A percentile compares a stretch with the other conserved stretches of the same genome.
Conservation (phyloP, 2,113 vertebrate genomes). For the Kobus ellipsiprymnus region DNA sequence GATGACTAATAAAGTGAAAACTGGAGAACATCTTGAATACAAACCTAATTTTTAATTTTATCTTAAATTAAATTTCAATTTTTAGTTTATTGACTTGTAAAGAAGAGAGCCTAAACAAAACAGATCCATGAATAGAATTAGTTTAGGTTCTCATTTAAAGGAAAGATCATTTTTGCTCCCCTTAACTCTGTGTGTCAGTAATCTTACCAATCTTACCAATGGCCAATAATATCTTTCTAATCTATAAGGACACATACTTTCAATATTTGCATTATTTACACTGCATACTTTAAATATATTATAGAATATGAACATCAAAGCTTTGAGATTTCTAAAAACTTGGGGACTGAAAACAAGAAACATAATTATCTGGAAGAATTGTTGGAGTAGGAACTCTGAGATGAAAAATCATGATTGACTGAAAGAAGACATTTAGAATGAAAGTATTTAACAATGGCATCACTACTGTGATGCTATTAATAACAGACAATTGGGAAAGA, state of each 20-base stretch:
- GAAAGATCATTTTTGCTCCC: not conserved
- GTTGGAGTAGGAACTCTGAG: not conserved
- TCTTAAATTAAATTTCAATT: not conserved
- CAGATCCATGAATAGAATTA: not conserved
- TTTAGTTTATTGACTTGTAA: not conserved
- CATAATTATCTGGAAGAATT: constrained; percentile 25
- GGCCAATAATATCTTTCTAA: not conserved
- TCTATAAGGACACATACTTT: not conserved
- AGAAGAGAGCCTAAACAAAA: not conserved
- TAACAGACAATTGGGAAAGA: constrained; percentile 69
- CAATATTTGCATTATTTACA: not conserved
- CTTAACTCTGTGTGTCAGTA: not conserved
- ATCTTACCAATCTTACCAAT: not conserved
- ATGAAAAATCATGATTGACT: constrained; percentile 47
- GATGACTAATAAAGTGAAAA: not conserved
- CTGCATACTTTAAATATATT: not conserved
- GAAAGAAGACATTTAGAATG: constrained; percentile 42
- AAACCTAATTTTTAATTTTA: not conserved
- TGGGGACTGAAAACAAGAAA: not conserved
- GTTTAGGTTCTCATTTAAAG: not conserved
- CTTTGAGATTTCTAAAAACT: not conserved
- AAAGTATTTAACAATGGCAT: constrained; percentile 55
- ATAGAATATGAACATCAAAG: not conserved
- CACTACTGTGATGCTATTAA: constrained; percentile 63
- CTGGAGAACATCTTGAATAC: not conserved